Evolutionary conservation across 2,797 vertebrate genomes (phyloP), one percentile per base, ranked within the genome.

Genomic region (Buceros bicornis): DNA sequence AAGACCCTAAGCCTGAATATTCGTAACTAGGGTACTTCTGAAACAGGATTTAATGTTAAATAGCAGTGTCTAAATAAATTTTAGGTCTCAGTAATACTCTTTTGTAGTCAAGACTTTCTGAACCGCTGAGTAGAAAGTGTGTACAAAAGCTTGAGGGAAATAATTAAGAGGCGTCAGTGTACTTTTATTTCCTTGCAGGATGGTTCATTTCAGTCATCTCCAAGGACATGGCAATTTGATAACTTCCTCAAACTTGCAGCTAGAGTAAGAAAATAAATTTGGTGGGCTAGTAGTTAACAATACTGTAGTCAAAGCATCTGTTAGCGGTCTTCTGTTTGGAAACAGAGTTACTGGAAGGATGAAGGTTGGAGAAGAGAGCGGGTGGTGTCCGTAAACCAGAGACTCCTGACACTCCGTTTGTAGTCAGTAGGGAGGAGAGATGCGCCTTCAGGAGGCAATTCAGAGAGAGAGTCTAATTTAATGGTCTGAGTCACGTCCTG

Each of bases 31-130:
- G 21, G 73, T 90, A 57, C 26, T 58, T 97, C 61, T 69, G 76
- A 87, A 93, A 37, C 7, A 28, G 56, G 10, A 73, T 86, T 97
- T 93, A 40, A 90, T 87, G 89, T 19, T 37, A 89, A 92, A 67
- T 53, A 73, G n/a, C 11, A 11, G 84, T 56, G 4, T 42, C 43
- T 72, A 25, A 74, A 26, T 74, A 47, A 25, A 60, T 74, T 77
- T 64, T 71, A 67, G 13, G 24, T 71, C 24, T 73, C 43, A 33
- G 8, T 83, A 60, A 20, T 61, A 54, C 2, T 47, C 5, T 87
- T 78, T 66, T 54, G 3, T 58, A 54, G 28, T 25, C n/a, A 35
- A 24, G 43, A 28, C 16, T 61, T 86, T 35, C 29, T 81, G n/a
- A 62, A 67, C 26, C 28, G 12, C 76, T 64, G 11, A 57, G 13